Evolutionary conservation across 2,888 invertebrate species (phyloP).

Genomic region (Tenodera sinensis): DNA sequence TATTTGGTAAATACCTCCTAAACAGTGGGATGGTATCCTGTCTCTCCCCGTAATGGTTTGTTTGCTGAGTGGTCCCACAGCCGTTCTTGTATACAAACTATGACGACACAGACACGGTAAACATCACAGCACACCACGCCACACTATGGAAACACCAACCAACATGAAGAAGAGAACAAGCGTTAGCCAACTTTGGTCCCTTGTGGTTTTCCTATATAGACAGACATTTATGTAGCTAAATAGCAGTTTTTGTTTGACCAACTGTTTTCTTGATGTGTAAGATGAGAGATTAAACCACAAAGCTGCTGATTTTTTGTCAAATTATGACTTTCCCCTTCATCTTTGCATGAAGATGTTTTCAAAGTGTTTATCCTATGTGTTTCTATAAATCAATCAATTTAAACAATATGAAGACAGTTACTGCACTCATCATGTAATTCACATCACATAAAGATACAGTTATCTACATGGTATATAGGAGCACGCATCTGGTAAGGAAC

Average conservation of each 20-base stretch:
- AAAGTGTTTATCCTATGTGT: neutral
- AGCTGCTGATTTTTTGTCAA: neutral
- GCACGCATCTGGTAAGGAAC: neutral
- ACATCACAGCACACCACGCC: neutral
- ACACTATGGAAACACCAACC: neutral
- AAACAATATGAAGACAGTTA: neutral
- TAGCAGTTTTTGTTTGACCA: neutral
- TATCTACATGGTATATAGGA: too few relatives aligned
- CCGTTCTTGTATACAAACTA: constrained; percentile 11
- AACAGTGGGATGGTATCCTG: constrained; percentile 5
- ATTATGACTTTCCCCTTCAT: neutral
- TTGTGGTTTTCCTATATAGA: neutral
- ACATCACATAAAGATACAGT: too few relatives aligned
- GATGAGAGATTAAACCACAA: neutral
- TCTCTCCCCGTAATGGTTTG: neutral
- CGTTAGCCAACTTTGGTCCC: constrained; percentile 3
- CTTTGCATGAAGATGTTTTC: neutral
- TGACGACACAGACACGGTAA: neutral
- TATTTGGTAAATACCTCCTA: constrained; percentile 8
- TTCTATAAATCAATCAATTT: neutral
- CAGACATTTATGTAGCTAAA: neutral
- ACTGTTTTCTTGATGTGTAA: neutral
- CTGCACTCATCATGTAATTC: neutral
- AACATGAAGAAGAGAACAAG: neutral
- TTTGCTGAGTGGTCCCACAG: constrained; percentile 27